Base-by-base conservation (phyloP, 2,797 vertebrate genomes). In the Prionace glauca region DNA sequence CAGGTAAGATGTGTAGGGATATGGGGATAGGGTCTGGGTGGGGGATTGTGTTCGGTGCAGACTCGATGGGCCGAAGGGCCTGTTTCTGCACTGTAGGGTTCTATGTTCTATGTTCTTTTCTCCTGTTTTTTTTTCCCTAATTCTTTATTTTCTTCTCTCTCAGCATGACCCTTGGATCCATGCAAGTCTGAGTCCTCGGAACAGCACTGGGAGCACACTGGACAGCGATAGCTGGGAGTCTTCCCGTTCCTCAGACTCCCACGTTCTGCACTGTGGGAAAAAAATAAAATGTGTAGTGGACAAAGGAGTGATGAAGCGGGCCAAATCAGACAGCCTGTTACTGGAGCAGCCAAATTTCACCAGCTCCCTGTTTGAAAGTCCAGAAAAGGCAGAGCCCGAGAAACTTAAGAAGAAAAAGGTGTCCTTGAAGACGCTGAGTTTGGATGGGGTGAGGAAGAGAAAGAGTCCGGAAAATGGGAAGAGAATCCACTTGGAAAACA, bases 151-250 rank as follows among this genome's bases (percentile, higher is more conserved):
- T 16, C 32, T 50, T 95, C 86, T 29, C 32, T 5, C 60, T 45
- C 95, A 88, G 95, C 96, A 96, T 86, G 96, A 96, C 45, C 96
- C 95, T 60, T 96, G 95, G 95, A 71, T 95, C 50, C 95, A 95
- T 65, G 95, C 93, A 81, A 95, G 90, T 36, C 86, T 93, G 32
- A 79, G 96, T 95, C 96, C 95, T 56, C 96, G 95, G 26, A 96
- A 90, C 90, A 96, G 86, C 88, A 95, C 95, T 9, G 95, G 95
- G 93, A 96, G 96, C 95, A 94, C 96, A 0, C 60, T 87, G 45
- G 95, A 95, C 88, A 96, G 96, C 60, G 95, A 96, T n/a, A 96
- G 95, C 95, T 96, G 95, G 96, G 60, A 93, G 26, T 96, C 90
- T 74, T 65, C 91, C 8, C 74, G 93, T 1, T 86, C 95, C n/a